These are phyloP conservation scores for Nomada ruficornis DNA, from an alignment of 2,888 invertebrate species.

Conservation along the genomic window DNA sequence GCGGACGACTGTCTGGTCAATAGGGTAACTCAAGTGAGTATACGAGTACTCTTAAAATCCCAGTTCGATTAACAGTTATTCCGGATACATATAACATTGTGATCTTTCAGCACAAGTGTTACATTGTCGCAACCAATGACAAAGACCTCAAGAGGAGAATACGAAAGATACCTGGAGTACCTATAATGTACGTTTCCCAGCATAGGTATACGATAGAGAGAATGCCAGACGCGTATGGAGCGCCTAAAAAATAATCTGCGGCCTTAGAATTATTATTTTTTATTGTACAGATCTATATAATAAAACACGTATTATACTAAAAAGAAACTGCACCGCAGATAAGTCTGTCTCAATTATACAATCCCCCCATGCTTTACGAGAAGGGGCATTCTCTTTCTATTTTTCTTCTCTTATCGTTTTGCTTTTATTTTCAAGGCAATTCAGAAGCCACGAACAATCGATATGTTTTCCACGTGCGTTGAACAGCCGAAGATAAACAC, in stretches of 20 bases:
- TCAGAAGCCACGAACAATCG: constrained; percentile 30
- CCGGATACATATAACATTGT: not conserved
- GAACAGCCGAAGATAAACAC: constrained; percentile 50
- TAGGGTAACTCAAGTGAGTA: constrained; percentile 91
- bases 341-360: not conserved
- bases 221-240: constrained; percentile 99
- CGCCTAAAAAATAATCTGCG: constrained; percentile 87
- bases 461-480: constrained; percentile 22
- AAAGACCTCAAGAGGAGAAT: constrained; percentile 98
- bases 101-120: constrained; percentile 95
- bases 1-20: constrained; percentile 99
- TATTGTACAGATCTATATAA: constrained; percentile 17
- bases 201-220: constrained; percentile 98
- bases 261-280: constrained; percentile 1
- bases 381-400: not conserved
- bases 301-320: constrained; percentile 27
- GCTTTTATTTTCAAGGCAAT: not conserved
- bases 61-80: not conserved
- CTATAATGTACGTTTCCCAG: constrained; percentile 98
- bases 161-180: constrained; percentile 98
- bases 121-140: constrained; percentile 99
- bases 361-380: constrained; percentile 3
- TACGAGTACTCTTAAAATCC: too few species aligned
- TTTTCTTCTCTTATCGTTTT: not conserved
- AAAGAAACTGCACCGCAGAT: not conserved